phyloP scores from a whole-genome alignment of 2,113 vertebrate species.

The Boulengeromyrus knoepffleri region DNA sequence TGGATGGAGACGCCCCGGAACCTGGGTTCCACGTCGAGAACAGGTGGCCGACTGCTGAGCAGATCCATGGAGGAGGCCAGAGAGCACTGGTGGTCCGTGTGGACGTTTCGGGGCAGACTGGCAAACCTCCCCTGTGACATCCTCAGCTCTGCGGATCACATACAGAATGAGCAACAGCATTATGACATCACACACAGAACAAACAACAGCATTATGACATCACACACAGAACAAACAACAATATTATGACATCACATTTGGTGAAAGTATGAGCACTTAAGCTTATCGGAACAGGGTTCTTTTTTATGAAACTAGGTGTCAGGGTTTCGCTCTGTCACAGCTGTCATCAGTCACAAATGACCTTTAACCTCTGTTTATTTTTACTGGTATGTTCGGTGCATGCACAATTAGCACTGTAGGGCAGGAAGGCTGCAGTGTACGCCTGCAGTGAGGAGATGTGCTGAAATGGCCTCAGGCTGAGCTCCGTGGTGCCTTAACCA shows the following conservation, averaged over 20 bases:
- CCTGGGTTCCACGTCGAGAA: conserved; percentile 44
- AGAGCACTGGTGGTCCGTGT: conserved; percentile 61
- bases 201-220: neutral
- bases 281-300: neutral
- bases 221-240: neutral
- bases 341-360: neutral
- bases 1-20: conserved; percentile 83
- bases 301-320: conserved; percentile 19
- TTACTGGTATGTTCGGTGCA: neutral
- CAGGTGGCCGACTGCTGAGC: conserved; percentile 67
- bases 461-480: neutral
- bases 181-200: neutral
- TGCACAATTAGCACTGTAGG: neutral
- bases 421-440: neutral
- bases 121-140: conserved; percentile 90
- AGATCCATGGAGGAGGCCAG: conserved; percentile 88
- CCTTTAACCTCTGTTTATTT: neutral
- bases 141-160: conserved; percentile 62
- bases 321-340: neutral
- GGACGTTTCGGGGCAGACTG: conserved; percentile 74
- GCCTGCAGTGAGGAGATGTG: neutral
- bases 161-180: conserved; percentile 18
- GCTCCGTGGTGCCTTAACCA: conserved; percentile 26
- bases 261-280: neutral
- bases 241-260: neutral